These are phyloP conservation scores for Saccostrea cuccullata DNA, from an alignment of 1,140 invertebrate species.

Conservation along the genomic window DNA sequence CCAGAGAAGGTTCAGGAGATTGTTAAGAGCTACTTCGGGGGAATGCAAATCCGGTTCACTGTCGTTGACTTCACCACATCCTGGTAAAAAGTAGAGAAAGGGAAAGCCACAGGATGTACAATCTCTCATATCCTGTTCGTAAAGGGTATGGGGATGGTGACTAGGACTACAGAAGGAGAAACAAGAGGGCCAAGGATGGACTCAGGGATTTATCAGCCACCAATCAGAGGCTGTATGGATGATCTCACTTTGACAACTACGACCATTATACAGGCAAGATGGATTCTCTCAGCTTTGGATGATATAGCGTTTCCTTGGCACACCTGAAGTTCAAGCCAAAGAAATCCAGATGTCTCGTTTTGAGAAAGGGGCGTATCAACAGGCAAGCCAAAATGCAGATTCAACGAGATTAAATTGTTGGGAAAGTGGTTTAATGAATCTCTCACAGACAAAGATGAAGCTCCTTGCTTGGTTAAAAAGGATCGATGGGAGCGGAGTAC, in stretches of 20 bases:
- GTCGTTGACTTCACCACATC: background rate
- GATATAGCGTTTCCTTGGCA: background rate
- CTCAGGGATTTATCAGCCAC: background rate
- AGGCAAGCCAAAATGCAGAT: no score
- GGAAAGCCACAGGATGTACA: conserved; percentile 43
- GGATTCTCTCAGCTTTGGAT: background rate
- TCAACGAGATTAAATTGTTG: background rate
- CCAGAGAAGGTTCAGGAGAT: conserved; percentile 13
- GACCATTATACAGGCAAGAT: background rate
- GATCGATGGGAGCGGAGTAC: no score
- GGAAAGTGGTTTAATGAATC: background rate
- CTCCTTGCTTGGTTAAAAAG: no score
- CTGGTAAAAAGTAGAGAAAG: conserved; percentile 40
- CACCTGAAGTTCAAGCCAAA: background rate
- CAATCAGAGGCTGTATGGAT: background rate
- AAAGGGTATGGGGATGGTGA: background rate
- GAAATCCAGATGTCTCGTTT: background rate
- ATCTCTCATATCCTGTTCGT: background rate
- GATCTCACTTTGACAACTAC: background rate
- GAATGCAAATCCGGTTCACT: conserved; percentile 3
- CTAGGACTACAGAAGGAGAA: background rate
- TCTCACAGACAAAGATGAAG: background rate
- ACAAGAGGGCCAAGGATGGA: background rate
- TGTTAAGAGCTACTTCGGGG: conserved; percentile 17
- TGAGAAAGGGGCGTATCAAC: background rate